These are phyloP conservation scores for Phenganax stokvisi DNA, from an alignment of 92 coral and sea anemone genomes.

Conservation along the genomic window DNA sequence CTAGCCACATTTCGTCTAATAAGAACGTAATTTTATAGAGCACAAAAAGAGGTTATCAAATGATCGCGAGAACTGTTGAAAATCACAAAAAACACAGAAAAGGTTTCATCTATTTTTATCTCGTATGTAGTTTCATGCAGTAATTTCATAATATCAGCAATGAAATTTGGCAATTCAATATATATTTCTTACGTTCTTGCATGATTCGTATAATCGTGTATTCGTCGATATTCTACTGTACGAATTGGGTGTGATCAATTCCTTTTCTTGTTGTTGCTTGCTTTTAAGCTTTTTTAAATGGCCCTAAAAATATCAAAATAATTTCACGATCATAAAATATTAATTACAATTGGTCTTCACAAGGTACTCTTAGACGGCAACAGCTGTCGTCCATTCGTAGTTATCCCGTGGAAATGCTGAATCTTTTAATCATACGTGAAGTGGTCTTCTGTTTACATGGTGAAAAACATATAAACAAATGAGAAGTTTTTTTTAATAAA, in stretches of 20 bases:
- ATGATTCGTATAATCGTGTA: constrained; percentile 12
- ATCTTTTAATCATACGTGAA: not conserved
- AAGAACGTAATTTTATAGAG: too few species aligned
- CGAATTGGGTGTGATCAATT: not conserved
- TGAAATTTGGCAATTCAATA: not conserved
- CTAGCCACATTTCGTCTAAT: too few species aligned
- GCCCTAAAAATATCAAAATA: constrained; percentile 42
- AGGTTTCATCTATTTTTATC: not conserved
- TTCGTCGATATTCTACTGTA: not conserved
- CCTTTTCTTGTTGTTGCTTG: constrained; percentile 64
- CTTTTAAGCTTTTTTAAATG: constrained; percentile 72
- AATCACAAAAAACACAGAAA: too few species aligned
- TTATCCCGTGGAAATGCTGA: too few species aligned
- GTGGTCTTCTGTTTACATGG: too few species aligned
- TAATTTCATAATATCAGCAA: not conserved
- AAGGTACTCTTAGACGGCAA: not conserved
- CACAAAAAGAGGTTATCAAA: too few species aligned
- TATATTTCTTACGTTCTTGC: not conserved
- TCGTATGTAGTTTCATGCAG: not conserved
- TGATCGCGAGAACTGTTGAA: too few species aligned
- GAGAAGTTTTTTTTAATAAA: too few species aligned
- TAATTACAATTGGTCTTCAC: not conserved
- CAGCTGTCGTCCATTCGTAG: not conserved
- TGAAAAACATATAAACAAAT: too few species aligned
- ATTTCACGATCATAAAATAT: not conserved